Evolutionary conservation across 2,113 vertebrate genomes (phyloP).

Genomic region (Ailuropoda melanoleuca): DNA sequence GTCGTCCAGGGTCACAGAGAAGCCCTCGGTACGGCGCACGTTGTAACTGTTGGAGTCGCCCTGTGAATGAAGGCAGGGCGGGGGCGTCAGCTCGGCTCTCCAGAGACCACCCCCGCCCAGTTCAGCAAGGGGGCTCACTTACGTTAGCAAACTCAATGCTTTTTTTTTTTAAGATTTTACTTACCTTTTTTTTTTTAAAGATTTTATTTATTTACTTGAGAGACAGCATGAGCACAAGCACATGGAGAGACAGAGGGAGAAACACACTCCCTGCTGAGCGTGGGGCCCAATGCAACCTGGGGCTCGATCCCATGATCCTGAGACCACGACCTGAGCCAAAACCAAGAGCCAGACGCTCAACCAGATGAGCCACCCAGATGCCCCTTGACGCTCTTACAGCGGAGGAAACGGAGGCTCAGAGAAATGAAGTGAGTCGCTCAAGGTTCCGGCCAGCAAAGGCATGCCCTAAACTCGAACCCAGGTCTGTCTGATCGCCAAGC

Average conservation of each 20-base stretch:
- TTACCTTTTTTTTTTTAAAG: background rate
- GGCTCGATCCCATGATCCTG: background rate
- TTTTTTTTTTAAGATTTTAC: background rate
- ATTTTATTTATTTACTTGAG: background rate
- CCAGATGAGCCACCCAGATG: no score
- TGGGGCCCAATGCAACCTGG: background rate
- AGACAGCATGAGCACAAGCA: background rate
- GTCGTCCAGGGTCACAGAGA: slow-evolving; percentile 87
- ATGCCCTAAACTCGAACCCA: no score
- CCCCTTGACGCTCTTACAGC: background rate
- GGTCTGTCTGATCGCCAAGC: background rate
- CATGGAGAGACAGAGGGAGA: background rate
- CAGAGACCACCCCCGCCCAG: background rate
- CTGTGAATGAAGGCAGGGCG: slow-evolving; percentile 68
- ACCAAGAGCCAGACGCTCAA: no score
- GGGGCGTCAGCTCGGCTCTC: background rate
- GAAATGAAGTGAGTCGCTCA: background rate
- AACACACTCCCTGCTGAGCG: no score
- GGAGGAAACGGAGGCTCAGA: background rate
- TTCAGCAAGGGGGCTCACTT: background rate
- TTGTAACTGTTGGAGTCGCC: slow-evolving; percentile 92
- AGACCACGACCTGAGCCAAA: background rate
- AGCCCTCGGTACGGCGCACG: slow-evolving; percentile 90
- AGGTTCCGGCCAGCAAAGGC: background rate
- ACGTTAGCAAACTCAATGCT: rapidly evolving